These are phyloP conservation scores for Tetramorium simillimum DNA, from an alignment of 1,140 invertebrate species.

Conservation along the genomic window DNA sequence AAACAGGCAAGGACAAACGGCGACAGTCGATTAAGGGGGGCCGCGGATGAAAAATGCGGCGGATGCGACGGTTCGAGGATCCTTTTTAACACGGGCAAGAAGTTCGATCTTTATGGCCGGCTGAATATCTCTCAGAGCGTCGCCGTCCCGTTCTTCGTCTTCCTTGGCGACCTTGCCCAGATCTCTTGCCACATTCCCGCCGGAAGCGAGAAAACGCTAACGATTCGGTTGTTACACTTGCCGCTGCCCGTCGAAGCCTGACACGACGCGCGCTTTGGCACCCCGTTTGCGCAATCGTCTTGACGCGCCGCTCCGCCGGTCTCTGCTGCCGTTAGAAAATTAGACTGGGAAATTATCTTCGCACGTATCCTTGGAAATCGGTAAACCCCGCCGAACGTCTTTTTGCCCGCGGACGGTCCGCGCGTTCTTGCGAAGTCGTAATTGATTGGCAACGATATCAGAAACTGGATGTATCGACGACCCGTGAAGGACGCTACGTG, in stretches of 20 bases:
- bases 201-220: slow-evolving; percentile 65
- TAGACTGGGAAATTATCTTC: slow-evolving; percentile 14
- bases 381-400: background rate
- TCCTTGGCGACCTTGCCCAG: background rate
- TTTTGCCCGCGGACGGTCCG: background rate
- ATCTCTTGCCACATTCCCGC: slow-evolving; percentile 43
- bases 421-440: background rate
- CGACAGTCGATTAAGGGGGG: background rate
- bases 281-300: slow-evolving; percentile 47
- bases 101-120: background rate
- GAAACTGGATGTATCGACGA: background rate
- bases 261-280: slow-evolving; percentile 25
- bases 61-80: background rate
- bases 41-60: background rate
- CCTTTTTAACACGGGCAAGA: background rate
- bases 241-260: slow-evolving; percentile 46
- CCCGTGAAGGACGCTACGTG: background rate
- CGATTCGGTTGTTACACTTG: slow-evolving; percentile 31
- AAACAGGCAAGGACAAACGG: background rate
- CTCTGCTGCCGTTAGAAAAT: slow-evolving; percentile 16
- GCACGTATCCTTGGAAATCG: background rate
- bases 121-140: background rate
- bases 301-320: slow-evolving; percentile 17
- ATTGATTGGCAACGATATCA: background rate
- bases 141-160: background rate